Evolutionary conservation across 92 coral and sea anemone species (phyloP), one percentile per base, ranked within the genome.

Genomic region (Actinostola sp.): DNA sequence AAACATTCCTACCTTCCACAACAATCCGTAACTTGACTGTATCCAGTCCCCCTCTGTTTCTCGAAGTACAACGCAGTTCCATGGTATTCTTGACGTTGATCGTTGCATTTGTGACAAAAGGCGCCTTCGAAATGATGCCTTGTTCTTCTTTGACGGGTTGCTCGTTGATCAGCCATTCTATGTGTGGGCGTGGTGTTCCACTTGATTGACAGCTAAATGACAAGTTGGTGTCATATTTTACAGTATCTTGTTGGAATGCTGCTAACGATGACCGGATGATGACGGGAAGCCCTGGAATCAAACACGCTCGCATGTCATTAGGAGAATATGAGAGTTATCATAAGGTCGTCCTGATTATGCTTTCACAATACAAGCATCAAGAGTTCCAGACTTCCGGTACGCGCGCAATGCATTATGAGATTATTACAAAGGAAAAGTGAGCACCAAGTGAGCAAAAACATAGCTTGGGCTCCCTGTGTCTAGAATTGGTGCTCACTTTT

Each of bases 121-220:
- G 90, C 5, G 67, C 74, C 28, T 33, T 73, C 25, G 4, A 13
- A 25, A 52, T 78, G 65, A 65, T 32, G 61, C 65, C 59, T 14
- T 30, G 53, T 38, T 66, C 42, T 15, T 38, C 44, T 12, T 21
- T 1, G 17, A 63, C 58, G 14, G 46, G 44, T 28, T 76, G 63
- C 0, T 32, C 80, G 67, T 86, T 86, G 12, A 81, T 43, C 44
- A 70, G 36, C 68, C 84, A 54, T 45, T 26, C 58, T 21, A 81
- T 54, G 15, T 50, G 31, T 17, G 91, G 91, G 20, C 91, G 80
- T 14, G 91, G 91, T 45, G 81, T 38, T 15, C 91, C 91, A 44
- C 75, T 14, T 52, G 81, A 71, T 71, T 51, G 63, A 61, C 91
- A 86, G 49, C 25, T 28, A 20, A 66, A 48, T 15, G 68, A 54